Evolutionary conservation across 2,113 vertebrate species (phyloP).

Genomic region (Arvicanthis niloticus): DNA sequence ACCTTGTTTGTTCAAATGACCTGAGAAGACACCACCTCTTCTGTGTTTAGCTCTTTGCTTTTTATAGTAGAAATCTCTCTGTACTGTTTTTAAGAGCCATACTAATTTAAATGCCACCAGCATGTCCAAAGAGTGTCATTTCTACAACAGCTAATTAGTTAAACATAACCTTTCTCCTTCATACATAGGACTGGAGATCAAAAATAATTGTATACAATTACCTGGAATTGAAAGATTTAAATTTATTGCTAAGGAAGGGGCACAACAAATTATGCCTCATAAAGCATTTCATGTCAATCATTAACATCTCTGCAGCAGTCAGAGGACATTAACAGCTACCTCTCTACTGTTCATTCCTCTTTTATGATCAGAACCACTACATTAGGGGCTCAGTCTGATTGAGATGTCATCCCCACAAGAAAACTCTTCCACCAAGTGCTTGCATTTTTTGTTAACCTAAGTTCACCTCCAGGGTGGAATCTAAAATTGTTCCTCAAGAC

Average conservation of each 20-base stretch:
- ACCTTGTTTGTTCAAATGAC: conserved; percentile 19
- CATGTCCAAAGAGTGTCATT: conserved; percentile 38
- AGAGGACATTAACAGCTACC: background rate
- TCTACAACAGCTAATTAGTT: conserved; percentile 63
- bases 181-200: conserved; percentile 44
- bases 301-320: conserved; percentile 5
- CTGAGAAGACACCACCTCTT: background rate
- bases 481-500: background rate
- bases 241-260: conserved; percentile 10
- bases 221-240: conserved; percentile 64
- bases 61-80: conserved; percentile 2
- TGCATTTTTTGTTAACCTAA: conserved; percentile 2
- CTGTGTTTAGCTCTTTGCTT: background rate
- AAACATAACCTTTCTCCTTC: conserved; percentile 57
- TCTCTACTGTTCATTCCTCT: background rate
- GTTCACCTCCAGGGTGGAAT: background rate
- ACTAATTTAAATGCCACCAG: conserved; percentile 64
- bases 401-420: background rate
- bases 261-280: conserved; percentile 54
- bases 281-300: conserved; percentile 53
- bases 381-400: background rate
- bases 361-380: background rate
- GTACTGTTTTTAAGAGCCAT: conserved; percentile 30
- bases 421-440: background rate
- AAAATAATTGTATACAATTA: conserved; percentile 73